Base-by-base conservation (phyloP, 2,888 invertebrate species). In the Deilephila elpenor region DNA sequence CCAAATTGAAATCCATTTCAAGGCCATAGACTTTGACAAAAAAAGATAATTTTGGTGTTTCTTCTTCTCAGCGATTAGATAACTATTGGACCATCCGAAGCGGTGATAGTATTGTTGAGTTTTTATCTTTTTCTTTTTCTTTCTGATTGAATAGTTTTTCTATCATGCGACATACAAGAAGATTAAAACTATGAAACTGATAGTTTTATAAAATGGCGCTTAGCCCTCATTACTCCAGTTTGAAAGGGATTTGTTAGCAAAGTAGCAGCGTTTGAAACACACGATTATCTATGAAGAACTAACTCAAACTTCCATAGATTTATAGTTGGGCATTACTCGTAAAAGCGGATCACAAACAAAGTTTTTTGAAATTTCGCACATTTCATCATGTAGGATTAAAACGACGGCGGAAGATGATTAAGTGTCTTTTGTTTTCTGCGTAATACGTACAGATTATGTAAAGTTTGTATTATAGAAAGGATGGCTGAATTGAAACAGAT, bases 291-390 rank as follows among this genome's bases (percentile, higher is more conserved):
- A 64, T 25, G 44, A 32, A 29, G 61, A 44, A 20, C 51, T 51
- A 51, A 51, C 44, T 67, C 44, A 67, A 67, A 67, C 25, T 67
- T 64, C 44, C 44, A 44, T 51, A 67, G 67, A 67, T 67, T 67
- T 51, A 67, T 67, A 64, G 51, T 67, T 19, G 67, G 20, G 25
- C 25, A 67, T 67, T 67, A n/a, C n/a, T n/a, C n/a, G n/a, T n/a
- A 67, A 67, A 67, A 67, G 44, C 51, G 67, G 67, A 67, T 67
- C 67, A 25, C 25, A 60, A 67, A 51, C 67, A 67, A 67, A 67
- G 51, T 67, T 67, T 51, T 67, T 67, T 67, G 51, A 67, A 51
- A 51, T 67, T 67, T 19, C 67, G 51, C 25, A 67, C 67, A 44
- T 67, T 67, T 67, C 67, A 67, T 67, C 51, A 67, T 51, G 67